phyloP scores from a whole-genome alignment of 2,797 vertebrate genomes.

The Meda fulgida region DNA sequence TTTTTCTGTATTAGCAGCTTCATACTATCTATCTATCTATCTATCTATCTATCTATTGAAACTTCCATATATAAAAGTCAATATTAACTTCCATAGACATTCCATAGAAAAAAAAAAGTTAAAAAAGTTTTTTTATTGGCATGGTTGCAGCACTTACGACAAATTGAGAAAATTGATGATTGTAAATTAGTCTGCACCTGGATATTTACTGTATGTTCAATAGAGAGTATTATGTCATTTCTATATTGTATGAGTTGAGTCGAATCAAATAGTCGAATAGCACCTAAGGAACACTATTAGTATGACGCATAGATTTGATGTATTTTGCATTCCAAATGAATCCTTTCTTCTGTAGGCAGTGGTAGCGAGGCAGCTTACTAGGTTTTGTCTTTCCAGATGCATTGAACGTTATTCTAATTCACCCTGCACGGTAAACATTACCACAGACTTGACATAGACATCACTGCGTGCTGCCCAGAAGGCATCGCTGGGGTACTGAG shows the following conservation, averaged over 20 bases:
- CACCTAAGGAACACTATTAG: background rate
- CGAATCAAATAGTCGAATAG: too few relatives aligned
- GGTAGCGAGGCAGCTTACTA: background rate
- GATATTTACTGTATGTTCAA: background rate
- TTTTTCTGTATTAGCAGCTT: too few relatives aligned
- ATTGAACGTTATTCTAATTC: background rate
- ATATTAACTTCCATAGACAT: too few relatives aligned
- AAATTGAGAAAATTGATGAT: background rate
- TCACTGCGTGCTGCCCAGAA: conserved; percentile 7
- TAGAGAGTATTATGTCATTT: background rate
- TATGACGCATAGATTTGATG: background rate
- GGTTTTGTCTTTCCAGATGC: background rate
- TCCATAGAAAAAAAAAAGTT: too few relatives aligned
- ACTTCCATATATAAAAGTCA: too few relatives aligned
- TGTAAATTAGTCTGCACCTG: background rate
- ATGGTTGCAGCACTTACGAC: background rate
- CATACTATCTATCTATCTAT: too few relatives aligned
- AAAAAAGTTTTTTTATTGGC: background rate
- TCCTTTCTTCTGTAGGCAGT: background rate
- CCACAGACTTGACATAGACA: background rate
- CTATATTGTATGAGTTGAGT: background rate
- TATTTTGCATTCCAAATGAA: background rate
- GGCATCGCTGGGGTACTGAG: conserved; percentile 19
- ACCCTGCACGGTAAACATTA: background rate
- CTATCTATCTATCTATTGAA: too few relatives aligned